Conservation (phyloP, 1,140 invertebrate genomes). For the Cydia splendana region DNA sequence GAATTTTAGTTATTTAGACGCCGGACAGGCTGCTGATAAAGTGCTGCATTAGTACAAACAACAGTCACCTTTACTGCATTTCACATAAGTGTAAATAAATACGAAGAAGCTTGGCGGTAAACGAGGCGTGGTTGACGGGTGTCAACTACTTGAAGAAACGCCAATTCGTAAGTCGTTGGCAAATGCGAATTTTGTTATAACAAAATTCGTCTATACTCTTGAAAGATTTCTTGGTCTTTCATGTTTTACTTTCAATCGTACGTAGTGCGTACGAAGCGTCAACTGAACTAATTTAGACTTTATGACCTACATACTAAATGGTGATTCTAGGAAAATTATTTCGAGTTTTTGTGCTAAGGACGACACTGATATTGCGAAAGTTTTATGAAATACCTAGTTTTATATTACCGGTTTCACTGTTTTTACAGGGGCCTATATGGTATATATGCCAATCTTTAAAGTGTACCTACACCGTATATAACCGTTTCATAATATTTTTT, state of each 20-base stretch:
- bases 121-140: neutral
- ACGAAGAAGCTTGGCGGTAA: neutral
- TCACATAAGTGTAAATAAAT: neutral
- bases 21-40: neutral
- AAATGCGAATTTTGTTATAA: conserved; percentile 10
- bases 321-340: conserved; percentile 29
- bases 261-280: neutral
- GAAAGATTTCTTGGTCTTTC: conserved; percentile 3
- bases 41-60: neutral
- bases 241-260: conserved; percentile 9
- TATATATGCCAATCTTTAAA: too few species aligned
- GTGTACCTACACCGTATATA: too few species aligned
- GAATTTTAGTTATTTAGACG: conserved; percentile 1
- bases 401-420: neutral
- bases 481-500: too few species aligned
- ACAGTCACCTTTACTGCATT: neutral
- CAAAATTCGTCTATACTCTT: conserved; percentile 8
- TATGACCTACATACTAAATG: conserved; percentile 19
- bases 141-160: conserved; percentile 11
- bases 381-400: neutral
- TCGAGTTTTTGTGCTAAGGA: conserved; percentile 18
- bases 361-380: neutral
- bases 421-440: neutral
- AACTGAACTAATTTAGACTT: conserved; percentile 20
- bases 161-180: conserved; percentile 11